These are phyloP conservation scores for Parazoanthus swiftii DNA, from an alignment of 92 coral and sea anemone species.

Conservation along the genomic window DNA sequence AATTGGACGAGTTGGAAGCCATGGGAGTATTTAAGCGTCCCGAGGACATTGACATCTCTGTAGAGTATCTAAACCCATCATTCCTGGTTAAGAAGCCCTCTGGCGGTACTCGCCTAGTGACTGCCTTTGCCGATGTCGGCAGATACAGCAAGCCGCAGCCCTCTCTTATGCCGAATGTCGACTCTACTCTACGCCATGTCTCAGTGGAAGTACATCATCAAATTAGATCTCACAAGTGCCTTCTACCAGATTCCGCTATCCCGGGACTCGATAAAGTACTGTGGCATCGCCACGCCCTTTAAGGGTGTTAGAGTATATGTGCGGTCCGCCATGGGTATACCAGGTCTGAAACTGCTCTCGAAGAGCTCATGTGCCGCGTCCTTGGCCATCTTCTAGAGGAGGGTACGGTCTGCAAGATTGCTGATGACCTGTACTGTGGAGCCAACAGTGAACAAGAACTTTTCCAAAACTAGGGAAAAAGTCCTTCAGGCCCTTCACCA, in stretches of 20 bases:
- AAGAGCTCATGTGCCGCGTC: constrained; percentile 53
- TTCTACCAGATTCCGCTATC: constrained; percentile 49
- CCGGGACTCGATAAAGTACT: constrained; percentile 48
- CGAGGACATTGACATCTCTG: no score
- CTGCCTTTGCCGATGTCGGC: constrained; percentile 63
- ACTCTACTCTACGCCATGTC: constrained; percentile 52
- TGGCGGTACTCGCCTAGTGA: constrained; percentile 56
- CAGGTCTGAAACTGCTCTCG: constrained; percentile 55
- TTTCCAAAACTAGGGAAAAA: constrained; percentile 49
- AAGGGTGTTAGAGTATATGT: constrained; percentile 43
- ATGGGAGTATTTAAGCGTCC: no score
- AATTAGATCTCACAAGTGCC: constrained; percentile 46
- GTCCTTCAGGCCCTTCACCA: constrained; percentile 50
- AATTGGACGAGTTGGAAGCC: no score
- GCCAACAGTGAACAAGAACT: constrained; percentile 34
- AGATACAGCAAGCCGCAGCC: constrained; percentile 62
- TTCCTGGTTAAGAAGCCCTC: no score
- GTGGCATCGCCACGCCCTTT: constrained; percentile 53
- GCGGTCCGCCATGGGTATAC: constrained; percentile 56
- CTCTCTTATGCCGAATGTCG: constrained; percentile 57
- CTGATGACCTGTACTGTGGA: constrained; percentile 35
- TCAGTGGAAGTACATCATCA: constrained; percentile 55
- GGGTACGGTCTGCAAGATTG: constrained; percentile 35
- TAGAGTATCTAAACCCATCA: no score
- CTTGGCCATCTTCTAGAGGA: constrained; percentile 46